phyloP scores from a whole-genome alignment of 1,140 invertebrate species.

The Orussus abietinus region DNA sequence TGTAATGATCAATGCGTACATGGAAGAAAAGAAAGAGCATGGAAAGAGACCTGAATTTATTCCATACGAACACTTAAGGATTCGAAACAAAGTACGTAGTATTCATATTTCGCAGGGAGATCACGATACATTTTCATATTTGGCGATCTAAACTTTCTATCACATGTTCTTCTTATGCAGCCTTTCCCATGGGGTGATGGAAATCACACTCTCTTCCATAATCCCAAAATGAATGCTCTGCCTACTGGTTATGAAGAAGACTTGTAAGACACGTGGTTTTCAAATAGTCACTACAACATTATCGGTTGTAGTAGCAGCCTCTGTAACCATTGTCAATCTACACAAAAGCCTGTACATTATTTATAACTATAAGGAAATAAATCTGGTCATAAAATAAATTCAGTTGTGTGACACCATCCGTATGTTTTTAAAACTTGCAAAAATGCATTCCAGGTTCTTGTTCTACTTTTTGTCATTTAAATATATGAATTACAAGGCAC shows the following conservation, averaged over 20 bases:
- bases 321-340: too few relatives aligned
- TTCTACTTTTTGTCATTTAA: too few relatives aligned
- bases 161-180: constrained; percentile 7
- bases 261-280: too few relatives aligned
- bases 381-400: not conserved
- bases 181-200: constrained; percentile 63
- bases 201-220: constrained; percentile 59
- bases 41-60: constrained; percentile 6
- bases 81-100: constrained; percentile 28
- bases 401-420: not conserved
- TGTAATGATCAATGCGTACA: constrained; percentile 8
- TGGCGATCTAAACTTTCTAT: not conserved
- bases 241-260: constrained; percentile 38
- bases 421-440: constrained; percentile 15
- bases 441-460: too few relatives aligned
- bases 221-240: constrained; percentile 53
- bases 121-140: not conserved
- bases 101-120: not conserved
- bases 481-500: too few relatives aligned
- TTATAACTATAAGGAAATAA: not conserved
- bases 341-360: not conserved
- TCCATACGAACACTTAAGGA: constrained; percentile 17
- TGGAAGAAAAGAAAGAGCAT: not conserved
- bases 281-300: constrained; percentile 1
- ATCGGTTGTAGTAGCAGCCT: too few relatives aligned